Percentiles rank a stretch among this genome's conserved stretches.
Evolutionary conservation across 1,140 invertebrate species (phyloP).

Genomic region (Drosophila tropicalis): DNA sequence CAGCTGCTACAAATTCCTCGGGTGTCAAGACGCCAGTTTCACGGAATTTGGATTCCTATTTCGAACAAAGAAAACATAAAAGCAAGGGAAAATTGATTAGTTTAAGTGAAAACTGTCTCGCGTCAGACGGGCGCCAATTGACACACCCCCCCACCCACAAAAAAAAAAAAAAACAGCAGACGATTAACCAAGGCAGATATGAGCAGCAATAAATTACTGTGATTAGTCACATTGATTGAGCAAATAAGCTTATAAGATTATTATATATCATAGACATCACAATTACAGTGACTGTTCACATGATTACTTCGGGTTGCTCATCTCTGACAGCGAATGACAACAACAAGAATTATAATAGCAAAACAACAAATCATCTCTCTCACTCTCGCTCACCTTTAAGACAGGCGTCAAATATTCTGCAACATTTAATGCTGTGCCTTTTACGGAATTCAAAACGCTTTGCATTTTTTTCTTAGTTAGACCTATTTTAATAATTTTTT

Average conservation of each 20-base stretch:
- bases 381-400: slow-evolving; percentile 91
- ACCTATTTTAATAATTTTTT: slow-evolving; percentile 47
- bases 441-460: slow-evolving; percentile 97
- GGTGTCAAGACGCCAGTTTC: slow-evolving; percentile 99
- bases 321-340: slow-evolving; percentile 12
- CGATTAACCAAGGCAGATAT: neutral
- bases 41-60: slow-evolving; percentile 98
- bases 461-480: slow-evolving; percentile 89
- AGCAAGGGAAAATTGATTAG: slow-evolving; percentile 23
- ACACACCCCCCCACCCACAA: too few relatives aligned
- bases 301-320: slow-evolving; percentile 5
- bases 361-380: slow-evolving; percentile 19
- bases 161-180: too few relatives aligned
- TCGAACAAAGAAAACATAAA: neutral
- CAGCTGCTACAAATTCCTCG: slow-evolving; percentile 97
- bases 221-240: neutral
- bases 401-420: slow-evolving; percentile 98
- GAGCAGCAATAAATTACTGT: slow-evolving; percentile 6
- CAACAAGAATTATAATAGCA: slow-evolving; percentile 1
- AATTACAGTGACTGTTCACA: neutral
- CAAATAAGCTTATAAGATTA: slow-evolving; percentile 13
- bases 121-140: slow-evolving; percentile 21
- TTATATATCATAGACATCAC: neutral
- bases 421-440: slow-evolving; percentile 96
- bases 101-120: slow-evolving; percentile 17